Evolutionary conservation across 2,888 invertebrate species (phyloP).

Genomic region (Rhimphoctona megacephalus): DNA sequence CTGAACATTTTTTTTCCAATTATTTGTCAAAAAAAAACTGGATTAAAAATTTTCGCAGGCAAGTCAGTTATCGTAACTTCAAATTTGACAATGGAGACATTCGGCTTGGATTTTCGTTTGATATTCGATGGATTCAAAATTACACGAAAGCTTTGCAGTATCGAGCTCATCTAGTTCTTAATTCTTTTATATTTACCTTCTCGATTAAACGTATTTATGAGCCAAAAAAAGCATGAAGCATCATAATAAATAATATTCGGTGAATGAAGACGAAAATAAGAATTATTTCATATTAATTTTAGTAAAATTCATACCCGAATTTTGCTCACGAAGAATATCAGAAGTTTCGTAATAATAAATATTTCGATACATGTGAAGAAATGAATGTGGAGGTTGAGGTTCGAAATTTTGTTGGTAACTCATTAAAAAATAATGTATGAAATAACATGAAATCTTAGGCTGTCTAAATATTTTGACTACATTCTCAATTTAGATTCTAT

Average conservation of each 20-base stretch:
- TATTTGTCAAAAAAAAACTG: neutral
- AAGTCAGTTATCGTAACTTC: neutral
- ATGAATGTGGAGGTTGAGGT: neutral
- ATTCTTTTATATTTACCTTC: neutral
- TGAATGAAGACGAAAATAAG: neutral
- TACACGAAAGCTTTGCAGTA: too few species aligned
- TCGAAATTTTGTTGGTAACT: neutral
- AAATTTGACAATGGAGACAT: neutral
- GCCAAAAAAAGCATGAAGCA: neutral
- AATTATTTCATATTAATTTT: neutral
- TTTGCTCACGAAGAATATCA: too few species aligned
- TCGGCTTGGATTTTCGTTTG: neutral
- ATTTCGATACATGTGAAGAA: neutral
- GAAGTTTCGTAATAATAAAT: too few species aligned
- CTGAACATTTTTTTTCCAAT: slow-evolving; percentile 58
- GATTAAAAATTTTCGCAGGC: neutral
- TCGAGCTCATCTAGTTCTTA: neutral
- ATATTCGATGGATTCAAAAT: too few species aligned
- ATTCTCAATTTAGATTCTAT: neutral
- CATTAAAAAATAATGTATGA: neutral
- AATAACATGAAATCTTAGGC: neutral
- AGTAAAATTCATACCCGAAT: too few species aligned
- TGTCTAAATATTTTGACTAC: neutral
- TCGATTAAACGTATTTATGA: neutral
- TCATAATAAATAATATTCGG: neutral